phyloP scores from a whole-genome alignment of 1,140 invertebrate genomes.

The Eueides isabella region DNA sequence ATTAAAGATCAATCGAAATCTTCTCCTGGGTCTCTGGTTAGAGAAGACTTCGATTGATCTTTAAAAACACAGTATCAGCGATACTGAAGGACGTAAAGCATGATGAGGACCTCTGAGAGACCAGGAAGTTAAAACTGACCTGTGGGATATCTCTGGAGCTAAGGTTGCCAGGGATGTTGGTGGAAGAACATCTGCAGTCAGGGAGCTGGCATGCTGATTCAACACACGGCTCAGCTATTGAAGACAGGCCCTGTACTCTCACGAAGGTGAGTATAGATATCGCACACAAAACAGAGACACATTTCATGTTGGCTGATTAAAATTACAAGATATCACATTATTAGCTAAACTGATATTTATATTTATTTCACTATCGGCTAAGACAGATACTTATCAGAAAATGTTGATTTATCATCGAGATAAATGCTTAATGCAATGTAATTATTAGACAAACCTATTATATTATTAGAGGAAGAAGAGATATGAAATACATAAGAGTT shows the following conservation, averaged over 20 bases:
- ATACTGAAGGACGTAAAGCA: too few species aligned
- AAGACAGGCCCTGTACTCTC: conserved; percentile 23
- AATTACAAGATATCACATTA: neutral
- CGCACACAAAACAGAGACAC: neutral
- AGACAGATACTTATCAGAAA: neutral
- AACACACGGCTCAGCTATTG: conserved; percentile 52
- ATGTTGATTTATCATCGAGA: neutral
- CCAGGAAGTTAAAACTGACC: conserved; percentile 46
- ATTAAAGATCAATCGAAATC: too few species aligned
- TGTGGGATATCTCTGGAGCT: conserved; percentile 69
- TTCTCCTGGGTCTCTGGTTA: too few species aligned
- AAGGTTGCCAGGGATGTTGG: conserved; percentile 71
- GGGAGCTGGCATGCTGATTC: conserved; percentile 59
- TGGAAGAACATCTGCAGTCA: conserved; percentile 78
- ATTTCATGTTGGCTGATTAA: conserved; percentile 11
- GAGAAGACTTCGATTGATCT: too few species aligned
- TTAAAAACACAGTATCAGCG: too few species aligned
- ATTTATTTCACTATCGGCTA: neutral
- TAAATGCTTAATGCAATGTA: too few species aligned
- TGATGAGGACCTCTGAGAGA: too few species aligned
- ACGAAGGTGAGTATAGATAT: neutral
- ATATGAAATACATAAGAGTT: too few species aligned
- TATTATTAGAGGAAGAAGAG: too few species aligned
- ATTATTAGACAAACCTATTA: too few species aligned
- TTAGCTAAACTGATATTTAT: neutral